Evolutionary conservation across 1,140 invertebrate species (phyloP), one percentile per base, ranked within the genome.

Genomic region (Temnothorax longispinosus): DNA sequence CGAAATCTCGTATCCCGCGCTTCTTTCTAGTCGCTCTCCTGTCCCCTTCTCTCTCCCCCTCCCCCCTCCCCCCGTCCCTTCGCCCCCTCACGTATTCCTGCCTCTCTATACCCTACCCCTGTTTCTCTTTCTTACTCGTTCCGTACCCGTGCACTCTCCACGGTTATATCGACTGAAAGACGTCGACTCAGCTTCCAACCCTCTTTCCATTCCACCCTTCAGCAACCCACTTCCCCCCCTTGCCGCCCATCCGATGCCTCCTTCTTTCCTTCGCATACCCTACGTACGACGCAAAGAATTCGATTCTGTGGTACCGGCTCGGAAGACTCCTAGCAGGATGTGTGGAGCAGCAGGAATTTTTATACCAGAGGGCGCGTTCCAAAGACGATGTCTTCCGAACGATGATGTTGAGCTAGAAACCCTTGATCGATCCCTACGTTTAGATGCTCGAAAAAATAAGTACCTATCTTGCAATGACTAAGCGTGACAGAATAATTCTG

Each of bases 161-260:
- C 75, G 87, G 75, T 91, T 89, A 88, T 91, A 88, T 88, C 76
- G 87, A 89, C 88, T 91, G 92, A 94, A 94, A 94, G 92, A 93
- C 92, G 93, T 94, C 93, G 94, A 94, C 93, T 94, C 94, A 94
- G 94, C 94, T 94, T 92, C 89, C 92, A 92, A 88, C 74, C 89
- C 90, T 75, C 89, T 88, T 92, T 92, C 91, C 90, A 90, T 89
- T 87, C 90, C 90, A 78, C 87, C 91, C 72, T 91, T 90, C 62
- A 71, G 85, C 80, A 58, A 71, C 89, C 88, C 86, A 35, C 69
- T 74, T 75, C 50, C 64, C 38, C 11, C 74, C 10, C 71, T 52
- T 32, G 15, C 1, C 74, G 7, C 69, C 21, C 41, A 69, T 56
- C 18, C 67, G 52, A 38, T 82, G 35, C 80, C n/a, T 47, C 72